These are phyloP conservation scores for Drosophila gunungcola DNA, from an alignment of 1,140 invertebrate genomes.

Conservation along the genomic window DNA sequence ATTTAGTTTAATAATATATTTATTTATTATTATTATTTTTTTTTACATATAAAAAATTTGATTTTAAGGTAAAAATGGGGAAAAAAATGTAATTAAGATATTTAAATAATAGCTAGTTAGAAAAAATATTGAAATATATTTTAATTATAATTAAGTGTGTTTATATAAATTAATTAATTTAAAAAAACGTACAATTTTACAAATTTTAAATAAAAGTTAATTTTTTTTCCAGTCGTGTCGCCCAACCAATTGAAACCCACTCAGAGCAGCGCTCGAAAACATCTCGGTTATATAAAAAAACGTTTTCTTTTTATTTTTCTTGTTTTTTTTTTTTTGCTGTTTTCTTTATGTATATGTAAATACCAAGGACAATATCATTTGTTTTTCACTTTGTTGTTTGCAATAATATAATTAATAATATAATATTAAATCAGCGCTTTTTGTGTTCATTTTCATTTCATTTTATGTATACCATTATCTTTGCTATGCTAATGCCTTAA, in stretches of 20 bases:
- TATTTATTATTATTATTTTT: too few relatives aligned
- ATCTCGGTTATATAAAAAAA: conserved; percentile 69
- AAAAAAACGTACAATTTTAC: too few relatives aligned
- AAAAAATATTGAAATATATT: too few relatives aligned
- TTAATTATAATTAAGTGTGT: too few relatives aligned
- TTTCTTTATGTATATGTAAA: conserved; percentile 80
- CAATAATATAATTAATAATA: conserved; percentile 80
- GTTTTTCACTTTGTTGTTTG: conserved; percentile 74
- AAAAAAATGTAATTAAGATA: too few relatives aligned
- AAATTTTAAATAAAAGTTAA: too few relatives aligned
- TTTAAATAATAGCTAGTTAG: too few relatives aligned
- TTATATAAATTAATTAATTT: too few relatives aligned
- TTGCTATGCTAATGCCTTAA: conserved; percentile 82
- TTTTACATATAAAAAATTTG: too few relatives aligned
- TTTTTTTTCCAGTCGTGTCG: not conserved
- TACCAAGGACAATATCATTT: conserved; percentile 84
- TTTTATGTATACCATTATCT: conserved; percentile 58
- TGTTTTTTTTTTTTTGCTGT: conserved; percentile 50
- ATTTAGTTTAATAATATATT: too few relatives aligned
- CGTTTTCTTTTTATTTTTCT: conserved; percentile 74
- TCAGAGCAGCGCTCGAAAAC: conserved; percentile 15
- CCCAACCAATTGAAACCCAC: conserved; percentile 3
- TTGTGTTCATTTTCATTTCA: conserved; percentile 56
- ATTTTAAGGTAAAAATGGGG: too few relatives aligned
- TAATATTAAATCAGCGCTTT: conserved; percentile 81